These are phyloP conservation scores for Pomacea maculata DNA, from an alignment of 1,140 invertebrate genomes.

Conservation along the genomic window DNA sequence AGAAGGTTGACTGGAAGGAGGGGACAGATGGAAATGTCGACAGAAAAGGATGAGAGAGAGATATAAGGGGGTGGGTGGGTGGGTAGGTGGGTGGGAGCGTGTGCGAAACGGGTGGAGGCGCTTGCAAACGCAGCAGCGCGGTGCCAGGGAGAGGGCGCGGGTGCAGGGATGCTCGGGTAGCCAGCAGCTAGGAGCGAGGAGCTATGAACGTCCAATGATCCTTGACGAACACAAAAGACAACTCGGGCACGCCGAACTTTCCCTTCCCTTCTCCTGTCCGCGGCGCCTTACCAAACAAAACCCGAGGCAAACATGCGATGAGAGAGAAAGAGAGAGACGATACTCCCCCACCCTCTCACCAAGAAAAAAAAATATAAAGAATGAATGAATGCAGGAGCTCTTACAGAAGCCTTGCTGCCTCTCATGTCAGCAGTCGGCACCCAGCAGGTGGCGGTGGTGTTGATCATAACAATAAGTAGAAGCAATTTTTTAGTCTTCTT, in stretches of 20 bases:
- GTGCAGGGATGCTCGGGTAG: not conserved
- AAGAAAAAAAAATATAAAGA: not conserved
- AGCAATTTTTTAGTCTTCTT: not conserved
- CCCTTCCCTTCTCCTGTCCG: too few relatives aligned
- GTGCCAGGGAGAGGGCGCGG: not conserved
- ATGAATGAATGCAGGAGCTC: not conserved
- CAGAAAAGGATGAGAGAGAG: too few relatives aligned
- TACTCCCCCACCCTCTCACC: not conserved
- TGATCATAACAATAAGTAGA: constrained; percentile 10
- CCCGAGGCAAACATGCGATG: too few relatives aligned
- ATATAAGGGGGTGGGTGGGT: too few relatives aligned
- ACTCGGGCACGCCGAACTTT: too few relatives aligned
- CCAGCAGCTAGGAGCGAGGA: not conserved
- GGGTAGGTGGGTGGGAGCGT: too few relatives aligned
- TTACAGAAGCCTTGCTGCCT: not conserved
- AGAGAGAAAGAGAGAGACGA: not conserved
- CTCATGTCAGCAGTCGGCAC: not conserved
- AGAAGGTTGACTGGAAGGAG: not conserved
- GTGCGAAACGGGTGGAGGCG: too few relatives aligned
- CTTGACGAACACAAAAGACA: too few relatives aligned
- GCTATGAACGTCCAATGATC: too few relatives aligned
- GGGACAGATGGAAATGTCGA: too few relatives aligned
- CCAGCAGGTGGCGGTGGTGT: constrained; percentile 9
- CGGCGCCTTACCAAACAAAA: too few relatives aligned
- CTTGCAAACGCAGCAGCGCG: too few relatives aligned